Base-by-base conservation (phyloP, 2,113 vertebrate species). In the Corythornis vintsioides region DNA sequence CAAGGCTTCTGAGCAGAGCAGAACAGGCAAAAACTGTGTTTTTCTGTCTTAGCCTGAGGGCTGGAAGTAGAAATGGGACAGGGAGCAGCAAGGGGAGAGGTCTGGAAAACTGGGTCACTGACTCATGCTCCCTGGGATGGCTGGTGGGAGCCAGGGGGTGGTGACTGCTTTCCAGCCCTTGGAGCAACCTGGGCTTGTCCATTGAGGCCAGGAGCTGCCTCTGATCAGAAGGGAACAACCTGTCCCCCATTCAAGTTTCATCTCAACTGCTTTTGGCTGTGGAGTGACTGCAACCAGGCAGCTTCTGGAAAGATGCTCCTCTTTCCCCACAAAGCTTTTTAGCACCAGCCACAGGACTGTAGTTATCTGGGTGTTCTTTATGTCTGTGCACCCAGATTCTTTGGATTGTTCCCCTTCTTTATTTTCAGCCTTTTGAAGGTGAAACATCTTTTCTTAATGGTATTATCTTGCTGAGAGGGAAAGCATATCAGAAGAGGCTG, bases 251-350 rank as follows among this genome's bases (percentile, higher is more conserved):
- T 81, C n/a, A 57, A 43, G 14, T 72, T 92, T 84, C 13, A 24
- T 55, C 12, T 71, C 15, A 4, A 18, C 26, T 71, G 42, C 48
- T 50, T 2, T 13, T 43, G 16, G 29, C 38, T 50, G 15, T 1
- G 2, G 25, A 25, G 29, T 20, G 53, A 31, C 28, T 86, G 55
- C 40, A 60, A 11, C 4, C 10, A 56, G 59, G 13, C 66, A 67
- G n/a, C 12, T 81, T 81, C 63, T 64, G 42, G 40, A 45, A 69
- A 59, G 47, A 26, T 65, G 24, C 24, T 80, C 3, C 1, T 66
- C 31, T 70, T 48, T 8, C 9, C 5, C 47, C 16, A 8, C 0
- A 24, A 0, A 0, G 10, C 5, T 57, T 83, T 79, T 74, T 61
- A 74, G 60, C 55, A 31, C 40, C 15, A 15, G 12, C 10, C 16